Conservation (phyloP, 2,113 vertebrate genomes). For the Barnardius zonarius region DNA sequence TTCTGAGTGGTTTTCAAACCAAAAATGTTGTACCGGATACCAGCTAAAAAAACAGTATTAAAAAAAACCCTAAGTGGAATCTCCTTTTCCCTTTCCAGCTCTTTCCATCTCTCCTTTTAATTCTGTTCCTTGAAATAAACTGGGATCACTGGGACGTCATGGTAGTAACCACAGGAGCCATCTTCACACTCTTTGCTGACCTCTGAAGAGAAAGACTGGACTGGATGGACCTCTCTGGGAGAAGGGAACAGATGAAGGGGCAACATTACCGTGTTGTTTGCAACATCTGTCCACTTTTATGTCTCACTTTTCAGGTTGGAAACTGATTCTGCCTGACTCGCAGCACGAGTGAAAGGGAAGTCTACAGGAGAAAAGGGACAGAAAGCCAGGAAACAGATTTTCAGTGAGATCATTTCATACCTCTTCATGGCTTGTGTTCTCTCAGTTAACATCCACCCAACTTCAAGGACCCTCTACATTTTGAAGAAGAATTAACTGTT, state of each 20-base stretch:
- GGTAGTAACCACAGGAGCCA: not conserved
- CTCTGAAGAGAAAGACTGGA: not conserved
- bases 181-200: not conserved
- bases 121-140: not conserved
- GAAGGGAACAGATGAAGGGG: not conserved
- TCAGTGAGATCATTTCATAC: not conserved
- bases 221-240: not conserved
- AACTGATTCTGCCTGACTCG: not conserved
- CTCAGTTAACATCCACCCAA: not conserved
- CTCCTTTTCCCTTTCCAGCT: not conserved
- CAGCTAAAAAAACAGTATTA: not conserved
- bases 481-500: not conserved
- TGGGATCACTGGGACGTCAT: not conserved
- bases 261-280: not conserved
- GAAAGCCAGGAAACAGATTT: not conserved
- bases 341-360: accelerated
- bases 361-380: not conserved
- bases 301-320: not conserved
- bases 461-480: not conserved
- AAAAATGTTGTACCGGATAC: not conserved
- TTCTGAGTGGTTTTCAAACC: not conserved
- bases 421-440: not conserved
- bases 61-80: not conserved
- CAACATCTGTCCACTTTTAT: not conserved
- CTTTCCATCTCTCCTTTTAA: not conserved